Conservation (phyloP, 53 echinoderm and acorn worm genomes). For the Holothuria leucospilota region DNA sequence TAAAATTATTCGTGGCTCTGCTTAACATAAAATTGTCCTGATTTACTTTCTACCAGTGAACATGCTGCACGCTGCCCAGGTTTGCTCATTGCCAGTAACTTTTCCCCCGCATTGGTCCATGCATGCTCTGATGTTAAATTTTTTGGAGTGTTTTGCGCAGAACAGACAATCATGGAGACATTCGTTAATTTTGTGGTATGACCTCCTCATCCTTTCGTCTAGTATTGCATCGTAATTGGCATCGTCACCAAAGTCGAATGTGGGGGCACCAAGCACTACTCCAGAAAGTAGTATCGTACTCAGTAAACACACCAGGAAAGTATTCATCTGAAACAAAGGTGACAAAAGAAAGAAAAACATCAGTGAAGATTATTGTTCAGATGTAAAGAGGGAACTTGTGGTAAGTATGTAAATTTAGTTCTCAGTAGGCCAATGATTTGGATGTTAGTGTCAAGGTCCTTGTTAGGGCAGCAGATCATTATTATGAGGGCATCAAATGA, state of each 20-base stretch:
- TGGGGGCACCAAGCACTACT: slow-evolving; percentile 17
- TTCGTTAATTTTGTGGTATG: not conserved
- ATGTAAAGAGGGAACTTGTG: too few species aligned
- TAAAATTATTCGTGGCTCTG: too few species aligned
- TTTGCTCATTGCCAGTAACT: not conserved
- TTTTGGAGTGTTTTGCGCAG: slow-evolving; percentile 12
- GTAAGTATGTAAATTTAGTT: too few species aligned
- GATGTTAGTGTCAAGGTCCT: too few species aligned
- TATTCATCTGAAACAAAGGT: slow-evolving; percentile 11
- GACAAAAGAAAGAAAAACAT: too few species aligned
- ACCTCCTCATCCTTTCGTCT: not conserved
- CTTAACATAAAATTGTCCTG: too few species aligned
- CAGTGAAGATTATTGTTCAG: too few species aligned
- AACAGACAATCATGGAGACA: slow-evolving; percentile 19
- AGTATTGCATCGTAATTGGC: not conserved
- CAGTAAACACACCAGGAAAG: slow-evolving; percentile 14
- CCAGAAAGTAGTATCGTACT: slow-evolving; percentile 20
- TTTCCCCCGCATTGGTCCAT: slow-evolving; percentile 3
- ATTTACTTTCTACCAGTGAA: slow-evolving; percentile 11
- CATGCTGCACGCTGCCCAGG: slow-evolving; percentile 11
- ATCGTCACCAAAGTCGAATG: slow-evolving; percentile 28
- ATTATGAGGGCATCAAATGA: too few species aligned
- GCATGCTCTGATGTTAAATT: not conserved
- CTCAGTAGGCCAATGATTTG: too few species aligned
- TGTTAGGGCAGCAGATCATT: too few species aligned